Evolutionary conservation across 23 tunicate species (phyloP), one percentile per base, ranked within the genome.

Genomic region (Oikopleura dioica): DNA sequence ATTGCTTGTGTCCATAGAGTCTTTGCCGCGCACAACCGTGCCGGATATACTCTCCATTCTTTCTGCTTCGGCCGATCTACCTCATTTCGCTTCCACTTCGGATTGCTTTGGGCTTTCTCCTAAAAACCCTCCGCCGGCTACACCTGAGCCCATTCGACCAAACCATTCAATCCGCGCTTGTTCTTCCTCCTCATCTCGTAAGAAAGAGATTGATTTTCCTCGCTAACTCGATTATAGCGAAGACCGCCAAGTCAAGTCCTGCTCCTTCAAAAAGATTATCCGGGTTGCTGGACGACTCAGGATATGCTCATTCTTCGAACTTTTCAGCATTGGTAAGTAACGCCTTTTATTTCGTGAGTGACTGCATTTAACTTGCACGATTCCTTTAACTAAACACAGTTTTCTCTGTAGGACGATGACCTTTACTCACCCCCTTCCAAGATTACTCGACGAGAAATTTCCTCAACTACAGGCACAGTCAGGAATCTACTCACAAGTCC

Each of bases 401-500:
- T 63, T 5, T 44, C 55, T 9, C 21, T 44, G 9, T 2, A 16
- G 33, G 29, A 5, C 72, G 33, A 63, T 28, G 72, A 63, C 4
- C 30, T 63, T 28, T 63, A 12, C 33, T 63, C 72, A 2, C 72
- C 72, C 29, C 72, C 72, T 2, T 12, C 4, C 5, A 63, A 63
- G 26, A 63, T 16, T 23, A 4, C 5, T 2, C 72, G 72, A 2
- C 32, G 26, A 2, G 33, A 63, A 63, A 21, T 31, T 28, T 16
- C 29, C 2, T 23, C 29, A 5, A 12, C 72, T 23, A 24, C 4
- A 2, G 33, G 33, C 26, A 28, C 72, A 28, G 4, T 63, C 5
- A 23, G 72, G 5, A 63, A 63, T 63, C 72, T 63, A 12, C 72
- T 63, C 72, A 63, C 72, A 24, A 63, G 72, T 63, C 72, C 72